Base-by-base conservation (phyloP, 1,140 invertebrate species). In the Camponotus pennsylvanicus region DNA sequence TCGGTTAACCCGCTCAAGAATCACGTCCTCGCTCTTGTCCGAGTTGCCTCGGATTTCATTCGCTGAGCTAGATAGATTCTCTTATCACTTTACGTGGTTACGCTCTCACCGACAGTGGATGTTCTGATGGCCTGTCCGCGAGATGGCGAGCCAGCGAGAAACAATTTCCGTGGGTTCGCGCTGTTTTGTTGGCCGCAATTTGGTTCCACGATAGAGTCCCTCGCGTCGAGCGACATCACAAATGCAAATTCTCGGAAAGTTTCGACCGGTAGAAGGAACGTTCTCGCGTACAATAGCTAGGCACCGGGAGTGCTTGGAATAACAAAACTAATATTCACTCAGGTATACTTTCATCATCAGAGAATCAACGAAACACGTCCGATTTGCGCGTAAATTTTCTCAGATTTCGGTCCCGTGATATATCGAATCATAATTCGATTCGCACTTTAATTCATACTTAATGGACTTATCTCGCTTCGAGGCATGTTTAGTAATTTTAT, bases 261-360 rank as follows among this genome's bases (percentile, higher is more conserved):
- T 82, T 82, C 40, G 67, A 45, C 79, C 79, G 13, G 40, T 15
- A 66, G 78, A 80, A 83, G 69, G 69, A 83, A 73, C 55, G 13
- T 71, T 37, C 67, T 61, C 67, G 27, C 40, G 40, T 42, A 83
- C 79, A 61, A 61, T 61, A 75, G 79, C 55, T 69, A 69, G 45
- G 18, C 61, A 69, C 21, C 37, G 37, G 52, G 15, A 27, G 27
- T 40, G 69, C 79, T 83, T 61, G 69, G 69, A 34, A 75, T 83
- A 83, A 83, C 79, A 75, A 75, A 83, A 83, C 79, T 82, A 75
- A 75, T 75, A 83, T 83, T 83, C 69, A 73, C 42, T 82, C 27
- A 40, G 42, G 40, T 73, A 40, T 82, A 73, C 42, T 82, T 82
- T 82, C 55, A 45, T 82, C 40, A 45, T 49, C 40, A 42, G 37